phyloP scores from a whole-genome alignment of 1,140 invertebrate genomes.

The Brachystomella parvula region DNA sequence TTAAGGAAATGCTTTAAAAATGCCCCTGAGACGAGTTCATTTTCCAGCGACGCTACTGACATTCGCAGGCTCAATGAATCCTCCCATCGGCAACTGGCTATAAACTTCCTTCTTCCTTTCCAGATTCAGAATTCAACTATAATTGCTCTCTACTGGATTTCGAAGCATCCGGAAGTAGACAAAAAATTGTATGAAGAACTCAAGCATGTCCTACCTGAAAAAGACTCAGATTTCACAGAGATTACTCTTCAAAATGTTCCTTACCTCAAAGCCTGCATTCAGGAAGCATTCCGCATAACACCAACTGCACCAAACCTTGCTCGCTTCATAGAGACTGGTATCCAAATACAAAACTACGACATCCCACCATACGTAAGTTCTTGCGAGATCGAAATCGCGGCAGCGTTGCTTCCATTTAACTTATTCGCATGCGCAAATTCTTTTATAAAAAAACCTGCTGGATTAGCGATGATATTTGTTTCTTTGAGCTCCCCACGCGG shows the following conservation, averaged over 20 bases:
- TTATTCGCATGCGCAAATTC: no score
- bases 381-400: no score
- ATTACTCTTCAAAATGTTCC: constrained; percentile 55
- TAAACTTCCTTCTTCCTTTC: not conserved
- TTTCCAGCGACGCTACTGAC: no score
- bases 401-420: no score
- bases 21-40: no score
- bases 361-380: constrained; percentile 64
- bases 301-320: constrained; percentile 76
- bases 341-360: constrained; percentile 64
- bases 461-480: no score
- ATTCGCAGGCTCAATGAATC: no score
- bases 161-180: constrained; percentile 46
- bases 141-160: constrained; percentile 13
- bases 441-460: no score
- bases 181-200: constrained; percentile 67
- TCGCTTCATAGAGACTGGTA: constrained; percentile 65
- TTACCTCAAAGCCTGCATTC: constrained; percentile 76
- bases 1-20: constrained; percentile 5
- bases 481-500: no score
- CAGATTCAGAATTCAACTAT: constrained; percentile 13
- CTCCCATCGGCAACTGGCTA: no score
- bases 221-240: constrained; percentile 50
- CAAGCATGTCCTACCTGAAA: constrained; percentile 46
- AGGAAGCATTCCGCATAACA: constrained; percentile 71